Base-by-base conservation (phyloP, 2,888 invertebrate species). In the Seira ritae region DNA sequence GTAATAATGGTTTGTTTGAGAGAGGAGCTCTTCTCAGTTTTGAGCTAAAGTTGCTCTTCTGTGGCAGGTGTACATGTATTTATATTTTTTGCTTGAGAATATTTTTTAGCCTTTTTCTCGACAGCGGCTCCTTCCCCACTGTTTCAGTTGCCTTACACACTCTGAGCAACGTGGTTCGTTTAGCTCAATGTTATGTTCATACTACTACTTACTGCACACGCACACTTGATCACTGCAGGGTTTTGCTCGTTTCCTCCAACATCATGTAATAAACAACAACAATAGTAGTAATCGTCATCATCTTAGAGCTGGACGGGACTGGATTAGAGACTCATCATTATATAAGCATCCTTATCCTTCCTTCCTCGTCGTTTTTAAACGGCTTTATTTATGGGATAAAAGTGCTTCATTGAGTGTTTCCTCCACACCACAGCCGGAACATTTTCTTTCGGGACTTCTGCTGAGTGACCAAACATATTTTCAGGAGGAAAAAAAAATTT, bases 131-230 rank as follows among this genome's bases (percentile, higher is more conserved):
- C 81, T 71, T 76, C 81, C 81, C 81, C 81, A 81, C 81, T 81
- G 81, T 81, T 81, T 81, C 81, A 81, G 81, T 81, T 81, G 81
- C 76, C 75, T 81, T 81, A 75, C 75, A 81, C 81, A 81, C 81
- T 76, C 75, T 81, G 81, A 81, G 81, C 81, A 81, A 81, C 81
- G 81, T 81, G 81, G 81, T 81, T 81, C 81, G 75, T 65, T 75
- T 75, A n/a, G 71, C 70, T 68, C 70, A 60, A 68, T 60, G 66
- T 74, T 73, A 55, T 55, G n/a, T n/a, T 71, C 79, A 67, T n/a
- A n/a, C 66, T n/a, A n/a, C n/a, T n/a, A n/a, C n/a, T n/a, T 31
- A 55, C 46, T 62, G 4, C 68, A 42, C 6, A n/a, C n/a, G n/a
- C n/a, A n/a, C n/a, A n/a, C n/a, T n/a, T n/a, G n/a, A n/a, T n/a